Conservation (phyloP, 2,113 vertebrate species). For the Ovis aries region ARS-UI_Ramb_v3.0 NC_056060.1:13131501-13132000, state of each 20-base stretch:
- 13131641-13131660: background rate
- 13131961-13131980: slow-evolving; percentile 52
- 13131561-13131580: background rate
- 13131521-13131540: background rate
- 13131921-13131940: slow-evolving; percentile 58
- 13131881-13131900: slow-evolving; percentile 62
- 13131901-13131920: slow-evolving; percentile 59
- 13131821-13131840: slow-evolving; percentile 21
- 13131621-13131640: background rate
- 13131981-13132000: slow-evolving; percentile 43
- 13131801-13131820: background rate
- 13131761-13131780: background rate
- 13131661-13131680: background rate
- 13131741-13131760: background rate
- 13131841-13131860: slow-evolving; percentile 70
- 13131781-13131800: background rate
- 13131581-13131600: background rate
- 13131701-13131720: background rate
- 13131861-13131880: slow-evolving; percentile 68
- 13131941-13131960: slow-evolving; percentile 59
- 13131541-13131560: background rate
- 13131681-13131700: background rate
- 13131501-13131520: background rate
- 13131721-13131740: background rate
- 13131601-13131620: background rate